Conservation (phyloP, 2,888 invertebrate species). For the Magallana nippona region DNA sequence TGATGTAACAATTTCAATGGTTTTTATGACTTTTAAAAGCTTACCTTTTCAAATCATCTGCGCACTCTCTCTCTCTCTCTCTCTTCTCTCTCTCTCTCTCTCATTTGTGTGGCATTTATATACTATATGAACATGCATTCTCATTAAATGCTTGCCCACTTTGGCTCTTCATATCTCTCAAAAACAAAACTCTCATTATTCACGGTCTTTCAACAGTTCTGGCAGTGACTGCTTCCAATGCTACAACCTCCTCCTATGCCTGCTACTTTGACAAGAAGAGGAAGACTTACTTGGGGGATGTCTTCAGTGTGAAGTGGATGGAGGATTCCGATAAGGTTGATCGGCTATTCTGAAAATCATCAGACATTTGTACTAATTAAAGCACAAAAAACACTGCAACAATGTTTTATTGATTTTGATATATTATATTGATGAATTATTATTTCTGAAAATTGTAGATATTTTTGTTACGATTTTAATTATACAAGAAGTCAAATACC, state of each 20-base stretch:
- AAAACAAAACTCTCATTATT: background rate
- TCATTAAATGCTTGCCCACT: background rate
- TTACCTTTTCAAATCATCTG: background rate
- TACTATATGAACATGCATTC: background rate
- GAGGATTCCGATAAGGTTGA: conserved; percentile 82
- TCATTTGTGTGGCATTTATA: background rate
- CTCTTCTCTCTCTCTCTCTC: background rate
- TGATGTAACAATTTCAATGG: too few species aligned
- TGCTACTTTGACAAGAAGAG: conserved; percentile 82
- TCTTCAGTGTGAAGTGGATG: conserved; percentile 85
- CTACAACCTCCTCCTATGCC: conserved; percentile 83
- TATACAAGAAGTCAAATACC: too few species aligned
- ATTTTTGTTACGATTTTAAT: too few species aligned
- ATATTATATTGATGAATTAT: too few species aligned
- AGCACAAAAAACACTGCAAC: too few species aligned
- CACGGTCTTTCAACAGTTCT: conserved; percentile 80
- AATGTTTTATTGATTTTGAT: too few species aligned
- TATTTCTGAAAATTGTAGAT: too few species aligned
- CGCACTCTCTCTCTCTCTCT: background rate
- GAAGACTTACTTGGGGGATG: conserved; percentile 83
- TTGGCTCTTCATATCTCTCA: background rate
- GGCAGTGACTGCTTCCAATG: conserved; percentile 84
- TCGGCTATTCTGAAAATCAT: too few species aligned
- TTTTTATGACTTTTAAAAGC: too few species aligned
- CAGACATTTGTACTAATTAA: too few species aligned